Percentiles rank a stretch among this genome's conserved stretches.
These are phyloP conservation scores for Ascaphus truei DNA, from an alignment of 2,113 vertebrate species.

Conservation along the genomic window DNA sequence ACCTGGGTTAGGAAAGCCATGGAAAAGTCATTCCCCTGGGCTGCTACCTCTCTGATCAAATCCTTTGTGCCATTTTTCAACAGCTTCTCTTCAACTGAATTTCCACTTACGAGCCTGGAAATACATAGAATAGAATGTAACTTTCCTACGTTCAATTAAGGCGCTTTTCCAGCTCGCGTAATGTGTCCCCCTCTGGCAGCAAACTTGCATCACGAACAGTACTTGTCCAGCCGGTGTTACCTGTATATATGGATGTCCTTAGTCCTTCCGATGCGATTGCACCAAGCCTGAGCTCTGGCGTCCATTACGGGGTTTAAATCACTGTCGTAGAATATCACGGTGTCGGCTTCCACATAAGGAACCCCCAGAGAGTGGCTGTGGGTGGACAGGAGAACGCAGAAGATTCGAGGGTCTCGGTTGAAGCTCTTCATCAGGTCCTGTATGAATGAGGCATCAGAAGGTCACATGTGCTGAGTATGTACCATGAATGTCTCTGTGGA, in stretches of 20 bases:
- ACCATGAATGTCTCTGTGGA: too few species aligned
- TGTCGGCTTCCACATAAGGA: slow-evolving; percentile 82
- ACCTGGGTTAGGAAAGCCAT: slow-evolving; percentile 91
- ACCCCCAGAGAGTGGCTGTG: slow-evolving; percentile 81
- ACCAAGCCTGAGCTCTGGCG: slow-evolving; percentile 85
- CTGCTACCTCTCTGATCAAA: slow-evolving; percentile 88
- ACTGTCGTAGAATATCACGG: slow-evolving; percentile 88
- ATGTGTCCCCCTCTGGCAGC: too few species aligned
- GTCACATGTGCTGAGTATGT: too few species aligned
- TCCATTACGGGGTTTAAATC: slow-evolving; percentile 91
- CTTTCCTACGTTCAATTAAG: neutral
- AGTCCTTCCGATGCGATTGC: slow-evolving; percentile 85
- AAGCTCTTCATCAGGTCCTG: slow-evolving; percentile 84
- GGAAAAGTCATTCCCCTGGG: slow-evolving; percentile 87
- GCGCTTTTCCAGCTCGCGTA: too few species aligned
- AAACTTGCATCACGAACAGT: too few species aligned
- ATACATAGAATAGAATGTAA: neutral
- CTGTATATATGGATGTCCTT: slow-evolving; percentile 94
- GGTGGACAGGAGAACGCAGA: slow-evolving; percentile 87
- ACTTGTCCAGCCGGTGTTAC: too few species aligned
- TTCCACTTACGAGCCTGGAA: slow-evolving; percentile 82
- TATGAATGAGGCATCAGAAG: neutral
- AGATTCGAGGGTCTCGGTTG: slow-evolving; percentile 80
- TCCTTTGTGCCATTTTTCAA: slow-evolving; percentile 91
- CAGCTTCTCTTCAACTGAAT: slow-evolving; percentile 90